These are phyloP conservation scores for Argyresthia goedartella DNA, from an alignment of 2,888 invertebrate species.

Conservation along the genomic window DNA sequence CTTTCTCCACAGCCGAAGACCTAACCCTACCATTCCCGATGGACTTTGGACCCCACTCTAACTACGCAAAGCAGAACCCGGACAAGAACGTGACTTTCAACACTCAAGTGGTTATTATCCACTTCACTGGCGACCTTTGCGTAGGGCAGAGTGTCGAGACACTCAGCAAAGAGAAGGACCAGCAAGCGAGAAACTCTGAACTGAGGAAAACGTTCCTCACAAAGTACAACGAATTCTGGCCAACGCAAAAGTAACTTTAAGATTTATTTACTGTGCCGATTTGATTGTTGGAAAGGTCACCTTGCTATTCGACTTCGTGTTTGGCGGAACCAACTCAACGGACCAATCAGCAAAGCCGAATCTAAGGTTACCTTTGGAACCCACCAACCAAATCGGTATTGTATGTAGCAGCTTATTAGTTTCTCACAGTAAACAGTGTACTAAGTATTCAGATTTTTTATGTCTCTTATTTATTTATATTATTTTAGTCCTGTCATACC, in stretches of 20 bases:
- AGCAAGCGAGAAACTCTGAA: constrained; percentile 74
- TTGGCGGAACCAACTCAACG: too few species aligned
- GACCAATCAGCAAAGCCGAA: too few species aligned
- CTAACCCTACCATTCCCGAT: constrained; percentile 29
- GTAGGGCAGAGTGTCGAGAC: constrained; percentile 70
- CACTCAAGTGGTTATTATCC: constrained; percentile 73
- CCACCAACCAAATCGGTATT: too few species aligned
- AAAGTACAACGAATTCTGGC: constrained; percentile 63
- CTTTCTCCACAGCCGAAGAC: constrained; percentile 27
- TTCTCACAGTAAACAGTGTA: too few species aligned
- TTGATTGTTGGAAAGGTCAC: too few species aligned
- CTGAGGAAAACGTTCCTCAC: constrained; percentile 68
- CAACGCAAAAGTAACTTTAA: constrained; percentile 43
- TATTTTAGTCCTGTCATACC: too few species aligned
- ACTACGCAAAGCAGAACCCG: constrained; percentile 39
- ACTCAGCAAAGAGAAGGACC: constrained; percentile 74
- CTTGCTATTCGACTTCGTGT: too few species aligned
- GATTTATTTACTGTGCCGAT: not conserved
- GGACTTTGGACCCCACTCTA: constrained; percentile 37
- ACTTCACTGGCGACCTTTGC: constrained; percentile 71
- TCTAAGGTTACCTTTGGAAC: too few species aligned
- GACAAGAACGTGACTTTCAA: constrained; percentile 64
- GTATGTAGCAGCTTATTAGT: too few species aligned
- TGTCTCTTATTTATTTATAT: not conserved
- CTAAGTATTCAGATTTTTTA: not conserved